A percentile compares a stretch with the other conserved stretches of the same genome.
phyloP scores from a whole-genome alignment of 2,888 invertebrate species.

The Meiosimyza platycephala region DNA sequence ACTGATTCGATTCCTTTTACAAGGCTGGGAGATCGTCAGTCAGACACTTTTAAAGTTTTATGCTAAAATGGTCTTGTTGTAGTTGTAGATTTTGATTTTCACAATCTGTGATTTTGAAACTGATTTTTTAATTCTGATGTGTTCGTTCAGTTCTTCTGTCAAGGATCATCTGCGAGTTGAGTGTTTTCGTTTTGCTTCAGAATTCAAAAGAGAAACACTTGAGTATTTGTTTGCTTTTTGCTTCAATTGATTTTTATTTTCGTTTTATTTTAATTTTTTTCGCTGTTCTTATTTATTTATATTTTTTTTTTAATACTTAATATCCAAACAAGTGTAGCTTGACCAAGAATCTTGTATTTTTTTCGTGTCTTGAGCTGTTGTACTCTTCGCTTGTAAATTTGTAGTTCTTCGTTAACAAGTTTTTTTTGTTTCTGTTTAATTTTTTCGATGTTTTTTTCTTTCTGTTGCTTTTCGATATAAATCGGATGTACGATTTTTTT shows the following conservation, averaged over 20 bases:
- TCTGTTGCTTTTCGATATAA: too few relatives aligned
- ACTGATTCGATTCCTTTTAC: not conserved
- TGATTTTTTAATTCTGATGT: constrained; percentile 16
- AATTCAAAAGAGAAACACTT: constrained; percentile 23
- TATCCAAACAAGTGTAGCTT: not conserved
- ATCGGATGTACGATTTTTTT: too few relatives aligned
- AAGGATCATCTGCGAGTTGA: constrained; percentile 56
- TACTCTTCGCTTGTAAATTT: too few relatives aligned
- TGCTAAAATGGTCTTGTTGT: not conserved
- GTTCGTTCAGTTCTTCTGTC: constrained; percentile 40
- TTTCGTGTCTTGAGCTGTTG: too few relatives aligned
- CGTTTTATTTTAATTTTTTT: constrained; percentile 3
- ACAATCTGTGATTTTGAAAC: not conserved
- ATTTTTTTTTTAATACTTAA: not conserved
- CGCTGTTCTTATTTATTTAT: not conserved
- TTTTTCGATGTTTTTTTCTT: too few relatives aligned
- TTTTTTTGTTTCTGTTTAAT: too few relatives aligned
- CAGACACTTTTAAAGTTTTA: not conserved
- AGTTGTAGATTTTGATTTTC: too few relatives aligned
- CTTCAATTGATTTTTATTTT: constrained; percentile 13
- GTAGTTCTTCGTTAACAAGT: too few relatives aligned
- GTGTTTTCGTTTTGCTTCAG: constrained; percentile 51
- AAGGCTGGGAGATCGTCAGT: too few relatives aligned
- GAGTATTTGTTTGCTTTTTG: constrained; percentile 24
- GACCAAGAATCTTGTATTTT: too few relatives aligned